phyloP scores from a whole-genome alignment of 2,797 vertebrate genomes.

The Sebastes kiyomatsui region DNA sequence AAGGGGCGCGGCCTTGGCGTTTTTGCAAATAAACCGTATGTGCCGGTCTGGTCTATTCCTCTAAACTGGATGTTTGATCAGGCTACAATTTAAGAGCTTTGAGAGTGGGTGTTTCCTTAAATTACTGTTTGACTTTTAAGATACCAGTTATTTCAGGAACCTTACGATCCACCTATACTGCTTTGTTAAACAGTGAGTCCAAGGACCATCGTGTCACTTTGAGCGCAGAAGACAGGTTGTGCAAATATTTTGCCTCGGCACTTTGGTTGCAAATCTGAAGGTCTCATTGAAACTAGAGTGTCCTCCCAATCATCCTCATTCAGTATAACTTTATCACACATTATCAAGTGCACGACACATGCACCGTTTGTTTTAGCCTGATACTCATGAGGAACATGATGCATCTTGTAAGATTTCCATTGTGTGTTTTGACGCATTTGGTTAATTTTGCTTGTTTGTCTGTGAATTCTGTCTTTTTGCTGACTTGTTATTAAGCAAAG shows the following conservation, averaged over 20 bases:
- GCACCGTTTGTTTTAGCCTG: background rate
- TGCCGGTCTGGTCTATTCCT: background rate
- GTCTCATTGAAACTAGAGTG: background rate
- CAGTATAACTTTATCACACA: background rate
- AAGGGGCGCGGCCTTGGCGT: too few relatives aligned
- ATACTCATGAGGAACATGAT: background rate
- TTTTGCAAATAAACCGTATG: background rate
- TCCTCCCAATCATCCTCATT: background rate
- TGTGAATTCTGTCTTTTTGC: slow-evolving; percentile 8
- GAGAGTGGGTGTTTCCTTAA: background rate
- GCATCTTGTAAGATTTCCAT: background rate
- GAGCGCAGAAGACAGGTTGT: background rate
- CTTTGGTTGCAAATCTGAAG: background rate
- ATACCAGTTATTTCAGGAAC: background rate
- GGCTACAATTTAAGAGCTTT: background rate
- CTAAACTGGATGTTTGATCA: background rate
- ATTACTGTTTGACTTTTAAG: background rate
- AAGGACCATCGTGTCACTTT: background rate
- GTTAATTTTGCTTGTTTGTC: background rate
- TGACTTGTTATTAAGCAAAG: slow-evolving; percentile 19
- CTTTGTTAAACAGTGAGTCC: background rate
- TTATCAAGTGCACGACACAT: background rate
- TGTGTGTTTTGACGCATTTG: background rate
- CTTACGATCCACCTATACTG: background rate
- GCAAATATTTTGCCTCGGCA: background rate